Conservation (phyloP, 2,888 invertebrate species). For the Oithona nana region DNA sequence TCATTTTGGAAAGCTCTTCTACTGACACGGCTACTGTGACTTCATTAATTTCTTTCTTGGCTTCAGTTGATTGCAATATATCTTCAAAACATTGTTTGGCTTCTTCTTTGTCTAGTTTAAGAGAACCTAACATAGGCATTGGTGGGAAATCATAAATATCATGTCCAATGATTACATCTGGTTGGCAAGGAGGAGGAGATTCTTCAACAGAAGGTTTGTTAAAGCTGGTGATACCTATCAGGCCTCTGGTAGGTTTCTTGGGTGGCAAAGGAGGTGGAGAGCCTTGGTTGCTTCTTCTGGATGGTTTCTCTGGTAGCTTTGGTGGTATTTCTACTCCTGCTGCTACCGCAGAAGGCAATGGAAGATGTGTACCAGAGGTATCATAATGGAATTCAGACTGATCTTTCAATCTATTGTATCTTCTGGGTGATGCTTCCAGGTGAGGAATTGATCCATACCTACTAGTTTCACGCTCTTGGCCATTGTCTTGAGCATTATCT, state of each 20-base stretch:
- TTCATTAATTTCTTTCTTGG: constrained; percentile 33
- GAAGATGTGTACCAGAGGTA: neutral
- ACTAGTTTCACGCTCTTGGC: neutral
- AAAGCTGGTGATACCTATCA: neutral
- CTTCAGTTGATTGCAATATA: neutral
- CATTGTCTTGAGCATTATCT: neutral
- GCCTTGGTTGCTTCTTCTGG: neutral
- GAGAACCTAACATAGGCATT: neutral
- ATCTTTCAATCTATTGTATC: constrained; percentile 3
- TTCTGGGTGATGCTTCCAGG: constrained; percentile 15
- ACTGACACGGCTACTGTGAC: constrained; percentile 53
- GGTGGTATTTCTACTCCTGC: constrained; percentile 1
- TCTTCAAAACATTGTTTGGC: neutral
- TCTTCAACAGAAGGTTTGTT: neutral
- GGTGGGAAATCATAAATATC: constrained; percentile 13
- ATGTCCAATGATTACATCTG: neutral
- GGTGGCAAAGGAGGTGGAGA: constrained; percentile 17
- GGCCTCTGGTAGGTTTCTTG: constrained; percentile 8
- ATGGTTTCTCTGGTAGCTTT: constrained; percentile 14
- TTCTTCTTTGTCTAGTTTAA: neutral
- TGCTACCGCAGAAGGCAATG: neutral
- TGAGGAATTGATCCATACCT: constrained; percentile 16
- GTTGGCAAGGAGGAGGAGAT: neutral
- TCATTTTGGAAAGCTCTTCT: constrained; percentile 59
- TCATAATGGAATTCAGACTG: neutral